Evolutionary conservation across 2,888 invertebrate genomes (phyloP).

Genomic region (Crioceris asparagi): DNA sequence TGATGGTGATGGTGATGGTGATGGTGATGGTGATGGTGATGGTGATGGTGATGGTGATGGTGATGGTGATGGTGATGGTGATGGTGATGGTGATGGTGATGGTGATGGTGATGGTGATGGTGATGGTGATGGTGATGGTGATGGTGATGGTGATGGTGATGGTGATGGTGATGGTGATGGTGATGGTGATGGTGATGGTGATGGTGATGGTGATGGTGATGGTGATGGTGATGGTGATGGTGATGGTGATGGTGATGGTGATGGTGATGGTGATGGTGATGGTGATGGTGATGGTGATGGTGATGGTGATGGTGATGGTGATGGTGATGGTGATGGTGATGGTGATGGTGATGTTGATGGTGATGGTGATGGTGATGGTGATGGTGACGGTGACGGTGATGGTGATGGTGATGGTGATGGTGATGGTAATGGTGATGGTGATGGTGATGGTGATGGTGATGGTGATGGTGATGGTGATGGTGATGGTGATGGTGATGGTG

Average conservation of each 20-base stretch:
- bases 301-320: slow-evolving; percentile 2
- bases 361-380: slow-evolving; percentile 3
- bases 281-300: slow-evolving; percentile 4
- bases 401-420: slow-evolving; percentile 3
- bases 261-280: slow-evolving; percentile 4
- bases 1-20: no score
- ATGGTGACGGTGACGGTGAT: slow-evolving; percentile 3
- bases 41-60: no score
- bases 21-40: no score
- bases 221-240: slow-evolving; percentile 3
- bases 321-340: slow-evolving; percentile 5
- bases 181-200: no score
- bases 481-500: slow-evolving; percentile 11
- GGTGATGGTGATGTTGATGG: slow-evolving; percentile 4
- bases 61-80: no score
- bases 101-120: no score
- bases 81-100: no score
- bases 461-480: slow-evolving; percentile 11
- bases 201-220: slow-evolving; percentile 11
- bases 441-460: slow-evolving; percentile 5
- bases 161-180: no score
- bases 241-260: slow-evolving; percentile 3
- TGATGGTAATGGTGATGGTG: slow-evolving; percentile 4
- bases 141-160: no score
- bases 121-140: no score